Evolutionary conservation across 2,888 invertebrate genomes (phyloP), one percentile per base, ranked within the genome.

Genomic region (Byasa hedistus): DNA sequence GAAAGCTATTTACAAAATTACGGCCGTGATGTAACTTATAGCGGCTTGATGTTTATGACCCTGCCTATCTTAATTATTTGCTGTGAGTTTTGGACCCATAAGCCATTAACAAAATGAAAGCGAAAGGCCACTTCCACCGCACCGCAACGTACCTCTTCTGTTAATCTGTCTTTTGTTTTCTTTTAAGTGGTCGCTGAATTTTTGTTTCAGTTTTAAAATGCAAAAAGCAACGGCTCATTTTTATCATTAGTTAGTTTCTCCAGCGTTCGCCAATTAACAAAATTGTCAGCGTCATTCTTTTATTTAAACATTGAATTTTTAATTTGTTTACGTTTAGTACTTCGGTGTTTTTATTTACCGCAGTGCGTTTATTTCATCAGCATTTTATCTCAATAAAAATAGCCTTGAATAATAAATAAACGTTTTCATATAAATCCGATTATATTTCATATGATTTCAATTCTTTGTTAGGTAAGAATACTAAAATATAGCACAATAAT

Each of bases 1-100:
- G 44, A 44, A 44, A 44, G 44, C 44, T 44, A 15, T 39, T 44
- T 44, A 44, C 44, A 44, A 44, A 19, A 44, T 44, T 44, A 17
- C 17, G 15, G 17, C 17, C 44, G 44, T 19, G 8, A 32, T 54
- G 15, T 54, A 54, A 23, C 55, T 55, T 8, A 39, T 54, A 61
- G 54, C 27, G 36, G 22, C 55, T 77, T 76, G 78, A 81, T 77
- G 80, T 80, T 78, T 78, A 78, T 79, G 73, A 76, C 74, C 74
- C 78, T 77, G 85, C 85, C 79, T 84, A 84, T 86, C 83, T 81
- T 81, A 82, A 86, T 86, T 85, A 85, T 79, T 79, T 73, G 78
- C 69, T 76, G 78, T 72, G 83, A 81, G 78, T 83, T 83, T 75
- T 71, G 72, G 76, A 78, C 81, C 80, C 78, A 77, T 76, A 72